A percentile compares a stretch with the other conserved stretches of the same genome.
Conservation (phyloP, 2,797 vertebrate genomes). For the Lagorchestes hirsutus region DNA sequence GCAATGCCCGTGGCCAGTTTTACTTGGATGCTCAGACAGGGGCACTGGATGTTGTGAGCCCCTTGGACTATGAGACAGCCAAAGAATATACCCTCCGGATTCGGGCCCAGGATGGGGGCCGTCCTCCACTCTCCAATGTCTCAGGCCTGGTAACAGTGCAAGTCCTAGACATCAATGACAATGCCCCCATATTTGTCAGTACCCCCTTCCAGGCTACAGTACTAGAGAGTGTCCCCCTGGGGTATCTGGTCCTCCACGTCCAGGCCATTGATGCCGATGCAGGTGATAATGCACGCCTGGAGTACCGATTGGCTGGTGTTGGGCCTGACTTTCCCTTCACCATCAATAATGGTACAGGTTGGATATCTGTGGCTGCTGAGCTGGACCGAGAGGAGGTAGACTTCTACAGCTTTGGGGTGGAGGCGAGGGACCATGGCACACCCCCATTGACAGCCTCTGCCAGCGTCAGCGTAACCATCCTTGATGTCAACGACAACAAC, state of each 20-base stretch:
- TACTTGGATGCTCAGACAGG: slow-evolving; percentile 96
- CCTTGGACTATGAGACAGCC: slow-evolving; percentile 94
- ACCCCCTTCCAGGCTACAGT: slow-evolving; percentile 97
- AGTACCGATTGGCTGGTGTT: slow-evolving; percentile 91
- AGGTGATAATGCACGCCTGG: slow-evolving; percentile 92
- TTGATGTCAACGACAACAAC: slow-evolving; percentile 98
- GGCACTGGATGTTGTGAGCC: slow-evolving; percentile 93
- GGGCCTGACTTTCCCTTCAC: slow-evolving; percentile 91
- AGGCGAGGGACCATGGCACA: slow-evolving; percentile 93
- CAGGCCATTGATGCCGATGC: slow-evolving; percentile 97
- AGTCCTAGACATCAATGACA: slow-evolving; percentile 96
- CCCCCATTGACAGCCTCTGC: slow-evolving; percentile 93
- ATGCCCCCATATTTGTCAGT: slow-evolving; percentile 96
- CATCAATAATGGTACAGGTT: slow-evolving; percentile 96
- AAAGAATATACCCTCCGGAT: slow-evolving; percentile 95
- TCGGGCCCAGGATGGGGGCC: slow-evolving; percentile 94
- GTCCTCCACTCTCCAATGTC: slow-evolving; percentile 96
- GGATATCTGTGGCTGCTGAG: slow-evolving; percentile 94
- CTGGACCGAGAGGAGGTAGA: slow-evolving; percentile 94
- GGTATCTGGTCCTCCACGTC: slow-evolving; percentile 95
- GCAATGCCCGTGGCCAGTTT: slow-evolving; percentile 96
- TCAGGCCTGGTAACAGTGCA: slow-evolving; percentile 95
- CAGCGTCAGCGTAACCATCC: slow-evolving; percentile 93
- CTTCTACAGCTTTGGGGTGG: slow-evolving; percentile 94
- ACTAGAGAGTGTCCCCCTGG: slow-evolving; percentile 94